Percentiles rank a stretch among this genome's conserved stretches.
Conservation (phyloP, 2,797 vertebrate species). For the Leptodactylus fallax region DNA sequence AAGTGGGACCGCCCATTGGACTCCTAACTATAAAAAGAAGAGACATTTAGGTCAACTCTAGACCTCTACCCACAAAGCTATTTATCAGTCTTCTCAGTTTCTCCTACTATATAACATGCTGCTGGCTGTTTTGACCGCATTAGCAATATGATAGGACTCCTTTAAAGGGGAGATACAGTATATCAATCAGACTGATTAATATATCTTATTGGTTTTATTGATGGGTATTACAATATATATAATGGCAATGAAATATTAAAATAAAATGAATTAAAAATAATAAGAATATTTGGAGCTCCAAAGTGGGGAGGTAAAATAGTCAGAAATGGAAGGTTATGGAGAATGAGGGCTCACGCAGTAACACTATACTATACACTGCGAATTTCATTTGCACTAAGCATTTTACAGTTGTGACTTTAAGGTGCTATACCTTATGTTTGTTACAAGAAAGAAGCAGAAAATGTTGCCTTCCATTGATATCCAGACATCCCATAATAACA, state of each 20-base stretch:
- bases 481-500: constrained; percentile 52
- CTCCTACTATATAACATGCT: too few species aligned
- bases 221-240: neutral
- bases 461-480: constrained; percentile 47
- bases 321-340: neutral
- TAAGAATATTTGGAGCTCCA: neutral
- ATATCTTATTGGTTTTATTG: neutral
- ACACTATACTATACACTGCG: neutral
- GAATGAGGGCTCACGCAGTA: neutral
- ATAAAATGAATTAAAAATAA: neutral
- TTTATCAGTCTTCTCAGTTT: too few species aligned
- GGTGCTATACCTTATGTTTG: neutral
- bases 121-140: too few species aligned
- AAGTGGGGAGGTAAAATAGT: neutral
- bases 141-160: too few species aligned
- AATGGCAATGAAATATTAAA: neutral
- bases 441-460: constrained; percentile 19
- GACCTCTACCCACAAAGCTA: too few species aligned
- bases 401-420: neutral
- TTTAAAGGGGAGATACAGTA: too few species aligned
- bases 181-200: too few species aligned
- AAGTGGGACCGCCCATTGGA: too few species aligned
- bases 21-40: too few species aligned
- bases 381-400: neutral
- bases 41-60: too few species aligned